These are phyloP conservation scores for Dysdera silvatica DNA, from an alignment of 1,140 invertebrate genomes.

Conservation along the genomic window DNA sequence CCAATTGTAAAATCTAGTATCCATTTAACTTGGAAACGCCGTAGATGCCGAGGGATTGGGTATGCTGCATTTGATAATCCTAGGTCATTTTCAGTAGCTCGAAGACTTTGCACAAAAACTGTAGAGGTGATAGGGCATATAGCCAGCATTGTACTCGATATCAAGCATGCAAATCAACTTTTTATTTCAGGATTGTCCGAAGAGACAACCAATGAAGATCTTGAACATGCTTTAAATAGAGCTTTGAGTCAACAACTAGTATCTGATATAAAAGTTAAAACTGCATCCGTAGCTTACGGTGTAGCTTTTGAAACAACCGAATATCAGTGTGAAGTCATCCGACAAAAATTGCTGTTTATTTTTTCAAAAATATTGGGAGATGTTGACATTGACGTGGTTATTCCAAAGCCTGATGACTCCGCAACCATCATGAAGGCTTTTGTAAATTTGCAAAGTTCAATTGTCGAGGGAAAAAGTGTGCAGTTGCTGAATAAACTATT, in stretches of 20 bases:
- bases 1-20: conserved; percentile 3
- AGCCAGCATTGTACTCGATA: neutral
- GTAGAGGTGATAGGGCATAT: neutral
- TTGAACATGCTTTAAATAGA: neutral
- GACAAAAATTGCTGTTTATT: neutral
- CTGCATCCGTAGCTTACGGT: neutral
- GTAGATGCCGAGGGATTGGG: conserved; percentile 3
- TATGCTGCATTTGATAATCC: neutral
- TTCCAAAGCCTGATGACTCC: conserved; percentile 4
- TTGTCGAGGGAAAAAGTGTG: no score
- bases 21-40: conserved; percentile 11
- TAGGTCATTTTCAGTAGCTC: neutral
- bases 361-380: neutral
- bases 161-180: neutral
- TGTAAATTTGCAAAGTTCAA: no score
- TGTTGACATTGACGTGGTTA: conserved; percentile 2
- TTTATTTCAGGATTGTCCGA: neutral
- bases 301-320: conserved; percentile 12
- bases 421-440: conserved; percentile 19
- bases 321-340: conserved; percentile 1
- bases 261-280: neutral
- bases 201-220: neutral
- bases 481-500: no score
- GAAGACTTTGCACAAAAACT: neutral
- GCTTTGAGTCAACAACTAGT: no score